These are phyloP conservation scores for Hyphantria cunea DNA, from an alignment of 1,140 invertebrate species.

Conservation along the genomic window DNA sequence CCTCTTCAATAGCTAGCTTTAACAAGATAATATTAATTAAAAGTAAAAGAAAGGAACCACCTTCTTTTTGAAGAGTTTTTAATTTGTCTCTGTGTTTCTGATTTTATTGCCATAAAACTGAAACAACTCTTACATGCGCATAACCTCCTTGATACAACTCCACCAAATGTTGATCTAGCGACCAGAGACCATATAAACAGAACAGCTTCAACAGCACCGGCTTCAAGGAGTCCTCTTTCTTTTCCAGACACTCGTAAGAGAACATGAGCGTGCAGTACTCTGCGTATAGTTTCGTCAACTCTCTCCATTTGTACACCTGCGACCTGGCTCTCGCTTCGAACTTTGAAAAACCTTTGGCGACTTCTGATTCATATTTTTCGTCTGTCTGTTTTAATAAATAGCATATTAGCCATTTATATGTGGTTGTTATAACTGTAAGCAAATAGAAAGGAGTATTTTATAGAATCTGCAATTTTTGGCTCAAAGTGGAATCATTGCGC, in stretches of 20 bases:
- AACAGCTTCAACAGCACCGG: slow-evolving; percentile 86
- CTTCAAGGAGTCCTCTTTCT: slow-evolving; percentile 77
- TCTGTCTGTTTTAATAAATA: slow-evolving; percentile 88
- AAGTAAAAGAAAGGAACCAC: too few relatives aligned
- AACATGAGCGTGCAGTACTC: slow-evolving; percentile 85
- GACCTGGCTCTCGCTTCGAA: slow-evolving; percentile 91
- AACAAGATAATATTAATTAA: too few relatives aligned
- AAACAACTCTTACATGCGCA: slow-evolving; percentile 8
- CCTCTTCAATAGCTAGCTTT: too few relatives aligned
- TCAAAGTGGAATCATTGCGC: too few relatives aligned
- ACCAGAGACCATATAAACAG: slow-evolving; percentile 87
- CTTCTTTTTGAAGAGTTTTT: too few relatives aligned
- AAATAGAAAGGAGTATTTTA: too few relatives aligned
- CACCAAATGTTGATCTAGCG: slow-evolving; percentile 88
- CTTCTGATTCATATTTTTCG: slow-evolving; percentile 83
- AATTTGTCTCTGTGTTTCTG: too few relatives aligned
- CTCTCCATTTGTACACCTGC: slow-evolving; percentile 91
- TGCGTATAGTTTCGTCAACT: slow-evolving; percentile 89
- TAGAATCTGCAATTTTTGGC: too few relatives aligned
- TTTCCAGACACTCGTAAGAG: slow-evolving; percentile 82
- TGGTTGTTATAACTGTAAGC: slow-evolving; percentile 86
- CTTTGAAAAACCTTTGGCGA: slow-evolving; percentile 82
- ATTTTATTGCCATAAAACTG: too few relatives aligned
- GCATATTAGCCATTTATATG: slow-evolving; percentile 93
- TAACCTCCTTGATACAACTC: slow-evolving; percentile 88